A percentile compares a stretch with the other conserved stretches of the same genome.
phyloP scores from a whole-genome alignment of 2,113 vertebrate species.

The Anolis carolinensis region DNA sequence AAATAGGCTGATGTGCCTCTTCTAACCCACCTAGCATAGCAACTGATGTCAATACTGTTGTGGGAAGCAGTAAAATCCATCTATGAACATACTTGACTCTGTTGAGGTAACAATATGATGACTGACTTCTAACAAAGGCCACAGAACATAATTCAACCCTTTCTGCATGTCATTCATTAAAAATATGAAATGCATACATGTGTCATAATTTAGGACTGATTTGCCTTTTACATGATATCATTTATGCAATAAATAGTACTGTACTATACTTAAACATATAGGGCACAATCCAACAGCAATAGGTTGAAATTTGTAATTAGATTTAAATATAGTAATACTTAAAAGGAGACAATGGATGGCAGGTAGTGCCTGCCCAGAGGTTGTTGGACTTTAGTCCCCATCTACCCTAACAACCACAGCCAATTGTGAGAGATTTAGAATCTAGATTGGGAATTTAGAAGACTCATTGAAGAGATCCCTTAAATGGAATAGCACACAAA shows the following conservation, averaged over 20 bases:
- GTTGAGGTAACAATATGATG: not conserved
- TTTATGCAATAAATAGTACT: not conserved
- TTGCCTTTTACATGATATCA: too few relatives aligned
- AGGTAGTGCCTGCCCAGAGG: not conserved
- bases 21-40: slow-evolving; percentile 31
- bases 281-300: not conserved
- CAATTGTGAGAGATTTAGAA: not conserved
- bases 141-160: not conserved
- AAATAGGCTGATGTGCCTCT: slow-evolving; percentile 30
- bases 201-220: not conserved
- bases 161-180: not conserved
- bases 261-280: too few relatives aligned
- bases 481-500: too few relatives aligned
- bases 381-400: too few relatives aligned
- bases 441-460: not conserved
- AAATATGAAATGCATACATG: not conserved
- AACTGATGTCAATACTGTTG: not conserved
- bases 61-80: not conserved
- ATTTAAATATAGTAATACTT: not conserved
- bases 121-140: not conserved
- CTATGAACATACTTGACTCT: not conserved
- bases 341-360: not conserved
- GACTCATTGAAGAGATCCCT: too few relatives aligned
- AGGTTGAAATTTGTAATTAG: not conserved
- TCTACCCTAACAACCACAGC: not conserved